Base-by-base conservation (phyloP, 2,113 vertebrate species). In the Pachyramphus minor region DNA sequence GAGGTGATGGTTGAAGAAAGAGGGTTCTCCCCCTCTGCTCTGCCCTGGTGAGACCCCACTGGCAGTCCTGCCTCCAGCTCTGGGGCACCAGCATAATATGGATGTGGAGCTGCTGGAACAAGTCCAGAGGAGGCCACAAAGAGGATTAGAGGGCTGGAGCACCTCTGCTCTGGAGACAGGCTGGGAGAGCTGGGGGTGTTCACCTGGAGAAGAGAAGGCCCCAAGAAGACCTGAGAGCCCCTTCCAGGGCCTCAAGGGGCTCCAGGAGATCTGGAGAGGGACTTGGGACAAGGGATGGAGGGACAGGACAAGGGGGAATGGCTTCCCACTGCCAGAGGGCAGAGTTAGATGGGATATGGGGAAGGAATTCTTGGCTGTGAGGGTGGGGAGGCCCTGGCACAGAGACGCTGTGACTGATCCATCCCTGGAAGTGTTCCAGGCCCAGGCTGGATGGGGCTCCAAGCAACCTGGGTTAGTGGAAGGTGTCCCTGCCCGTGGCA, bases 401-500 rank as follows among this genome's bases (percentile, higher is more conserved):
- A 41, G 33, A 47, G 41, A 3, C 55, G 39, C 71, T 69, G 41
- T 62, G 55, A 13, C 63, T 62, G 41, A 6, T 24, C 30, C 62
- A 23, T 55, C 25, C 41, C 71, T 76, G 10, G 17, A 4, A 47
- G 6, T 76, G 17, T 41, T 0, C 3, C 0, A 41, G 45, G 19
- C 24, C 24, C n/a, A 55, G 47, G 5, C 0, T 76, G 41, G 55
- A 62, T 1, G 0, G 7, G n/a, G 39, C n/a, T 82, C 62, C 53
- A 28, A 39, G 31, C 31, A 55, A 0, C 2, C 41, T 19, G 25
- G 11, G 4, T 0, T 4, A 31, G 4, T 27, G 41, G 17, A 7
- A 90, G 12, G 2, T 47, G 55, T 22, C 39, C 8, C 24, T 20
- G 44, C 50, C 50, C 37, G 6, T 5, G 27, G 50, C 59, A 58